Evolutionary conservation across 2,113 vertebrate species (phyloP).

Genomic region (Silurus meridionalis): DNA sequence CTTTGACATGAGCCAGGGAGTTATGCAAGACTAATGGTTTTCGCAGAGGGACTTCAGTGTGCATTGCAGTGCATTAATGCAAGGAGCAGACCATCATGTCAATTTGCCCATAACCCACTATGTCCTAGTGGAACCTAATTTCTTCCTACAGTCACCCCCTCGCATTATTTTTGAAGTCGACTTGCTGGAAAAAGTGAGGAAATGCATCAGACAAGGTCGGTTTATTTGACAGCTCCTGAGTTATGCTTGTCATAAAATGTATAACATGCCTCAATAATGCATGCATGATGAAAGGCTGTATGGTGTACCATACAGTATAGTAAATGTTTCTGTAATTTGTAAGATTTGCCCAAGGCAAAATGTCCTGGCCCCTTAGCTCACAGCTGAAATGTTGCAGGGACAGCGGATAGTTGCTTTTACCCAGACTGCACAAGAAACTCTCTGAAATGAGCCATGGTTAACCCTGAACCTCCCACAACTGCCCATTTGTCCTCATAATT

Average conservation of each 20-base stretch:
- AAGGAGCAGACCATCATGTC: conserved; percentile 42
- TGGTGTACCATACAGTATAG: conserved; percentile 57
- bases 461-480: background rate
- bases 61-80: conserved; percentile 40
- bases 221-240: conserved; percentile 50
- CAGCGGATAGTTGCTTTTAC: conserved; percentile 49
- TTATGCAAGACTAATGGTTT: conserved; percentile 61
- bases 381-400: conserved; percentile 52
- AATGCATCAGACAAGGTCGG: conserved; percentile 50
- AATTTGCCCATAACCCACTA: conserved; percentile 31
- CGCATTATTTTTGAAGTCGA: conserved; percentile 16
- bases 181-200: conserved; percentile 39
- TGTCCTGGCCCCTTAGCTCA: conserved; percentile 59
- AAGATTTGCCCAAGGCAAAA: conserved; percentile 54
- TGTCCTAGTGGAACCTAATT: conserved; percentile 28
- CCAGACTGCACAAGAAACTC: conserved; percentile 19
- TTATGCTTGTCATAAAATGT: conserved; percentile 56
- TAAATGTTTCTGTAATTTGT: conserved; percentile 62
- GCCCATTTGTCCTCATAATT: background rate
- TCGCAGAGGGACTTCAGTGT: conserved; percentile 47
- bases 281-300: conserved; percentile 55
- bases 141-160: background rate
- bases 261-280: conserved; percentile 51
- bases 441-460: conserved; percentile 37
- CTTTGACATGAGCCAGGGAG: conserved; percentile 43